Evolutionary conservation across 1,140 invertebrate genomes (phyloP).

Genomic region (Panagrolaimus sp.): DNA sequence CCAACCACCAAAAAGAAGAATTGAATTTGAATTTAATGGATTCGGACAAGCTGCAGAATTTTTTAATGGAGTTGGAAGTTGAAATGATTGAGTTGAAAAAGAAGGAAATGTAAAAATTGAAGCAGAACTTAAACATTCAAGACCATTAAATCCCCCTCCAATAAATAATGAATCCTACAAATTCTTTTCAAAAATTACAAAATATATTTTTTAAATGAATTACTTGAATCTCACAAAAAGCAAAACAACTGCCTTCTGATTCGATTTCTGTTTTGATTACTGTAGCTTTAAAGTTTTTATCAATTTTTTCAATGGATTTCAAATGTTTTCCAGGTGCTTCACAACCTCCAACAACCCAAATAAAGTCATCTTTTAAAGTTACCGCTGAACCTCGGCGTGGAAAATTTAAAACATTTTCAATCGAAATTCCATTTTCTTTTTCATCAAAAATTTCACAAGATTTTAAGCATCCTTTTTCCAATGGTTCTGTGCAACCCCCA

Average conservation of each 20-base stretch:
- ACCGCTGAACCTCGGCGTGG: slow-evolving; percentile 13
- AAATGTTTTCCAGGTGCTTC: slow-evolving; percentile 15
- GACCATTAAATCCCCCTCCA: slow-evolving; percentile 28
- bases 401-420: slow-evolving; percentile 10
- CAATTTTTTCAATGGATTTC: slow-evolving; percentile 6
- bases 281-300: not conserved
- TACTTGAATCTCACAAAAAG: slow-evolving; percentile 23
- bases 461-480: slow-evolving; percentile 19
- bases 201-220: not conserved
- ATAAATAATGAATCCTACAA: slow-evolving; percentile 15
- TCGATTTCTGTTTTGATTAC: not conserved
- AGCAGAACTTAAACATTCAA: slow-evolving; percentile 22
- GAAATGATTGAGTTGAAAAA: not conserved
- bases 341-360: slow-evolving; percentile 23
- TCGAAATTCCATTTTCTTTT: slow-evolving; percentile 8
- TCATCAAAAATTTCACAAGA: slow-evolving; percentile 8
- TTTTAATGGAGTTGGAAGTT: slow-evolving; percentile 25
- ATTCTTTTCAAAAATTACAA: slow-evolving; percentile 11
- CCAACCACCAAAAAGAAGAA: slow-evolving; percentile 30
- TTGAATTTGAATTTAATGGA: not conserved
- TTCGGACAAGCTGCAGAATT: slow-evolving; percentile 24
- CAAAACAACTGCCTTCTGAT: slow-evolving; percentile 17
- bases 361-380: not conserved
- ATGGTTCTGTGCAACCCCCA: slow-evolving; percentile 12
- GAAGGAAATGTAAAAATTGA: not conserved